Evolutionary conservation across 2,888 invertebrate species (phyloP), one percentile per base, ranked within the genome.

Genomic region (Ochropacha duplaris): DNA sequence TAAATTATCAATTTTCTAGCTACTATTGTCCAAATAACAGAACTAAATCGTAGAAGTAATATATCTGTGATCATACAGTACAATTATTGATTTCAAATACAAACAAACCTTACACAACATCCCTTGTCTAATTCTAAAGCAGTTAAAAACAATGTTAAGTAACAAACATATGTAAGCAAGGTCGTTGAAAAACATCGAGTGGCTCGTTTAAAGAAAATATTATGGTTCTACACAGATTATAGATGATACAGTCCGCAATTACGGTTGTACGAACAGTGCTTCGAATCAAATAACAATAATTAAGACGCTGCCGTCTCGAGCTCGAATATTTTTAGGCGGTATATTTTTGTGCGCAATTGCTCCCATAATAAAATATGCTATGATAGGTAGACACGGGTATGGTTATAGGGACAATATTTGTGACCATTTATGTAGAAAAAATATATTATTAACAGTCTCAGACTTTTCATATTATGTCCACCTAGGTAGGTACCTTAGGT

Each of bases 261-360:
- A 87, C 70, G 68, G 58, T 61, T 59, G 68, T 70, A 72, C 73
- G 76, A 64, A 75, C 80, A 68, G 81, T 75, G 78, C 78, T 81
- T 76, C 62, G 65, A 62, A 69, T 64, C 62, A 81, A 87, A 87
- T 88, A 86, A 88, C 79, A 87, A 88, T 88, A 86, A 88, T 88
- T 87, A 86, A 84, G 83, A 71, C 64, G 72, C 73, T 71, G 71
- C 70, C 66, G 70, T 57, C 61, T 54, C 57, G 57, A 56, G 31
- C 57, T 73, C 76, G 69, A 71, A 75, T 72, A 72, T 72, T 68
- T 66, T 59, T 60, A 64, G 44, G 19, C 19, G 60, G 62, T 62
- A 60, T 74, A 73, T 72, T 76, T 77, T 78, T 69, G 64, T 64
- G 69, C 61, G 67, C 67, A 65, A 73, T 76, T 72, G 64, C 66